Evolutionary conservation across 1,140 invertebrate genomes (phyloP), one percentile per base, ranked within the genome.

Genomic region (Chymomyza costata): DNA sequence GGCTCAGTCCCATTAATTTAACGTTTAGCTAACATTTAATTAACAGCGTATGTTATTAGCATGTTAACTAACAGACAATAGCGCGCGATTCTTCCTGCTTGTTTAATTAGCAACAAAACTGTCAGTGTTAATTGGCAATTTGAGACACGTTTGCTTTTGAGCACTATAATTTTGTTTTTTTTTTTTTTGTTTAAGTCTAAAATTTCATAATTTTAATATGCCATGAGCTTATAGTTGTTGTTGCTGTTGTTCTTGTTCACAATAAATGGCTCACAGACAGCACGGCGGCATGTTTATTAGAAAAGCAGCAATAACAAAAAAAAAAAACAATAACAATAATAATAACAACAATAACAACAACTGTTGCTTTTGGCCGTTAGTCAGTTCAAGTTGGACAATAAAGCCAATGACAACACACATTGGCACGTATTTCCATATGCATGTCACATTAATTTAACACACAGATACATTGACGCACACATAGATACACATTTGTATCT

Each of bases 281-380:
- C 62, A 17, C 57, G 67, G 67, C 67, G 67, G 67, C 67, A 62
- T 49, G 51, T 53, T 71, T 66, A 71, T 71, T 71, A 71, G 62
- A 65, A n/a, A n/a, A n/a, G n/a, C 56, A 65, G 51, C 31, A 64
- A 50, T 43, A 46, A 52, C 46, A 51, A 54, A 32, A 48, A 51
- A 54, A 32, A 48, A 32, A 38, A 49, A 45, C n/a, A 44, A 30
- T 21, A 48, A 40, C 19, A 32, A 16, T 15, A 45, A 5, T 16
- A 10, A 10, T 15, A 30, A 35, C 7, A 63, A 53, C 39, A 44
- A 41, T 55, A 38, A 31, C 16, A 11, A 43, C 63, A 67, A 62
- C 46, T 66, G 47, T 34, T 34, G 21, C 21, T 5, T 68, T 67
- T 50, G 45, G 43, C 55, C 60, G 56, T 51, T 61, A 32, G 45